Conservation (phyloP, 2,888 invertebrate genomes). For the Epinotia brunnichana region DNA sequence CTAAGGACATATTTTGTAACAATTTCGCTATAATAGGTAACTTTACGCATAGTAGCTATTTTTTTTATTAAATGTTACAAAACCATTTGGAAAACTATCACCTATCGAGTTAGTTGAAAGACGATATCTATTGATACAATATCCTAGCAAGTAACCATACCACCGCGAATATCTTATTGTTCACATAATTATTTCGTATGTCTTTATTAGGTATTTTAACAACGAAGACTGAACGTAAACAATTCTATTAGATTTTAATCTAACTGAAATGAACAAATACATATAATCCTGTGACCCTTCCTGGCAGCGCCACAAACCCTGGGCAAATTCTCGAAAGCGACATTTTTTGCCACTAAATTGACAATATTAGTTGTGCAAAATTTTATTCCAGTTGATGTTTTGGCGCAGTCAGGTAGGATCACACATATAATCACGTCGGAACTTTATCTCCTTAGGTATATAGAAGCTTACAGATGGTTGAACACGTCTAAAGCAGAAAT, state of each 20-base stretch:
- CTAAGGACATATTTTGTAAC: conserved; percentile 2
- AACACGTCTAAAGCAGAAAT: conserved; percentile 39
- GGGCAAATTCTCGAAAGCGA: neutral
- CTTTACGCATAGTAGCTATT: conserved; percentile 15
- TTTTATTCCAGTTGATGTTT: neutral
- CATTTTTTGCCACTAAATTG: too few relatives aligned
- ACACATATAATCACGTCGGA: neutral
- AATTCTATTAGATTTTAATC: neutral
- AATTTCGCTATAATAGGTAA: conserved; percentile 11
- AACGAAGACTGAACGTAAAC: neutral
- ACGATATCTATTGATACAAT: conserved; percentile 20
- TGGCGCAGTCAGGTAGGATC: neutral
- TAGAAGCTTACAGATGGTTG: conserved; percentile 29
- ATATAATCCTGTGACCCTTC: neutral
- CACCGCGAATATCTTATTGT: conserved; percentile 5
- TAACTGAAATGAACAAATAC: neutral
- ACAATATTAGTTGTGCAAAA: too few relatives aligned
- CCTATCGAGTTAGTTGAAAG: conserved; percentile 13
- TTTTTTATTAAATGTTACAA: conserved; percentile 21
- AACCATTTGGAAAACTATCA: conserved; percentile 24
- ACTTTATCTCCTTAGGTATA: conserved; percentile 20
- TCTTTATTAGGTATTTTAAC: neutral
- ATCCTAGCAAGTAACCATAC: conserved; percentile 20
- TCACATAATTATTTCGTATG: neutral
- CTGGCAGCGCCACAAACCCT: neutral